Percentiles rank a stretch among this genome's conserved stretches.
Evolutionary conservation across 2,113 vertebrate species (phyloP).

Genomic region (Felis catus): DNA sequence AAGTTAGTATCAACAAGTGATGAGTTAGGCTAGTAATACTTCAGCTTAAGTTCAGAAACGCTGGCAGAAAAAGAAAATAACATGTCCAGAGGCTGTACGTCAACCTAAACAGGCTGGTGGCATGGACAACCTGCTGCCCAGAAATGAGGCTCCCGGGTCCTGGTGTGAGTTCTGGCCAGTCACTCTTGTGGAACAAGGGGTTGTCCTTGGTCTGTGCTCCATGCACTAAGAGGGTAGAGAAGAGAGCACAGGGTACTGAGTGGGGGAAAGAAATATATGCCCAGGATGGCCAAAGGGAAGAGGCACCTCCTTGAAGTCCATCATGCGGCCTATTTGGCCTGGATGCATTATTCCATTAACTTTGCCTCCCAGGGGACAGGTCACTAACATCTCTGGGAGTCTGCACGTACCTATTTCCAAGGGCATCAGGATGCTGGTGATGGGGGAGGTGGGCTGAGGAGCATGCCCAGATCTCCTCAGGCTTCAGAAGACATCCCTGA

Average conservation of each 20-base stretch:
- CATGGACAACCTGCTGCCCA: fast-evolving
- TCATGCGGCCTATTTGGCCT: too few species aligned
- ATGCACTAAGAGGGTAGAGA: too few species aligned
- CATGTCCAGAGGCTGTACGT: not conserved
- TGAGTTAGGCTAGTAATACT: slow-evolving; percentile 57
- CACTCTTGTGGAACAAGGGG: not conserved
- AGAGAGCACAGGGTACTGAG: not conserved
- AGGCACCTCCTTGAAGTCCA: fast-evolving
- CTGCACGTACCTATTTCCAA: not conserved
- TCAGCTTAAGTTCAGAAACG: slow-evolving; percentile 54
- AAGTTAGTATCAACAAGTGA: slow-evolving; percentile 40
- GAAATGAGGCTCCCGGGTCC: not conserved
- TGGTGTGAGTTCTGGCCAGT: too few species aligned
- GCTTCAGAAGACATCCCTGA: not conserved
- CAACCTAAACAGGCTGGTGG: not conserved
- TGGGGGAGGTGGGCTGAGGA: not conserved
- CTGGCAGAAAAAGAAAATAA: slow-evolving; percentile 31
- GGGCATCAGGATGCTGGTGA: not conserved
- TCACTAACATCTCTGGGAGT: too few species aligned
- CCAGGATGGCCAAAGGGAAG: not conserved
- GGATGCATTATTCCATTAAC: fast-evolving
- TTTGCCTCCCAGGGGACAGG: not conserved
- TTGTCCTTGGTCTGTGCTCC: not conserved
- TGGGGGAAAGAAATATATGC: fast-evolving
- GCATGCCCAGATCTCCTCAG: not conserved